phyloP scores from a whole-genome alignment of 64 coral and sea anemone genomes.

The Stichodactyla helianthus region DNA sequence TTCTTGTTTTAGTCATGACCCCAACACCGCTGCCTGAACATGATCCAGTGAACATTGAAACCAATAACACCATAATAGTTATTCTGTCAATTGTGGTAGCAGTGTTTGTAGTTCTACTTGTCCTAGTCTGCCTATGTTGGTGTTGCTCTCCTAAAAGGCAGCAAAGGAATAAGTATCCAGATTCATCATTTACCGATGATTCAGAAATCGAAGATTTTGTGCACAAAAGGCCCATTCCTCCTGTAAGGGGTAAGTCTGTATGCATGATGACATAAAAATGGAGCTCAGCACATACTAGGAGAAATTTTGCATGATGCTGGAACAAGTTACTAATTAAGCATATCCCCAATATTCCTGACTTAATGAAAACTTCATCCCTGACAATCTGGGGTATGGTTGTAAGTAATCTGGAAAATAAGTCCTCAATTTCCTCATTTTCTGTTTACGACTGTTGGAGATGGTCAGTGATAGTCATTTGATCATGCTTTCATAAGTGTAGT shows the following conservation, averaged over 20 bases:
- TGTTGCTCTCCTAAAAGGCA: background rate
- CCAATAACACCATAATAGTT: background rate
- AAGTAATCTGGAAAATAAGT: no score
- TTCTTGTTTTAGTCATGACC: background rate
- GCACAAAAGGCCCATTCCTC: background rate
- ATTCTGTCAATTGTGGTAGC: background rate
- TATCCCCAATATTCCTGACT: no score
- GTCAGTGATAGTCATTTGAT: no score
- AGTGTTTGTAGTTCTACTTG: background rate
- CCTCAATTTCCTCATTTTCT: no score
- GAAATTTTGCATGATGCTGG: background rate
- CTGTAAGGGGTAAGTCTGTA: background rate
- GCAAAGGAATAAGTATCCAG: background rate
- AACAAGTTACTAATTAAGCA: background rate
- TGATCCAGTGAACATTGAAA: background rate
- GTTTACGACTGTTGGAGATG: no score
- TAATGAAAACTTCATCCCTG: no score
- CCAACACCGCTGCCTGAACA: background rate
- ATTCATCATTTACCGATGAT: background rate
- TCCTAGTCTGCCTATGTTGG: background rate
- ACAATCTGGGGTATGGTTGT: no score
- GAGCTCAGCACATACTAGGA: no score
- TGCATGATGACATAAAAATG: background rate
- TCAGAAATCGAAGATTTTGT: background rate
- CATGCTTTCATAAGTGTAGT: no score